Conservation (phyloP, 2,113 vertebrate genomes). For the Albula glossodonta region DNA sequence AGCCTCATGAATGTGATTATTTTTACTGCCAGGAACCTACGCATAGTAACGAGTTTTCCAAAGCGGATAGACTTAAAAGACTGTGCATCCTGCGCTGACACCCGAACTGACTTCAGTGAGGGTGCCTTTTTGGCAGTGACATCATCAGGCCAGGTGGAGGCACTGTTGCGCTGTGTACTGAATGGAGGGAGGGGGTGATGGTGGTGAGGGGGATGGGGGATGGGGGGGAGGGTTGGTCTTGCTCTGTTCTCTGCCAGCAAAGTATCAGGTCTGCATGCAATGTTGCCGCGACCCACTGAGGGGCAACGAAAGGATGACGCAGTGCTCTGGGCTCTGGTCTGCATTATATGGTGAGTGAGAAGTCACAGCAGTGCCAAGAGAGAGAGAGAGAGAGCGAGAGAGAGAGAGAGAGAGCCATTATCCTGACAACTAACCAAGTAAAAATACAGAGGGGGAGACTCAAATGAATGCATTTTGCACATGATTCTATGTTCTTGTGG, state of each 20-base stretch:
- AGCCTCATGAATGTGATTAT: constrained; percentile 43
- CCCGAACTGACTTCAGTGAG: constrained; percentile 16
- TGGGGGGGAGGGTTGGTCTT: no score
- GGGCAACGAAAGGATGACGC: constrained; percentile 27
- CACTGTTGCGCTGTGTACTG: constrained; percentile 26
- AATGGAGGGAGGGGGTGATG: not conserved
- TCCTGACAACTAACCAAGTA: constrained; percentile 41
- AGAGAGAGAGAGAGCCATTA: constrained; percentile 36
- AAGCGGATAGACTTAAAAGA: constrained; percentile 36
- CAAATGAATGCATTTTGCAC: not conserved
- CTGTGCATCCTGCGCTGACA: constrained; percentile 7
- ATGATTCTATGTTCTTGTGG: constrained; percentile 4
- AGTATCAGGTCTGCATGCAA: constrained; percentile 3
- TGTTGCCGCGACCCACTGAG: constrained; percentile 12
- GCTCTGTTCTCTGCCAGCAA: not conserved
- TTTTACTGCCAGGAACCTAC: constrained; percentile 20
- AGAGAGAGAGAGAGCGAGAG: constrained; percentile 1
- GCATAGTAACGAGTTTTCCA: constrained; percentile 33
- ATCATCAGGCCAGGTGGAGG: constrained; percentile 35
- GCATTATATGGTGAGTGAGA: constrained; percentile 22
- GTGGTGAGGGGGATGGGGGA: not conserved
- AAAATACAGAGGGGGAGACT: constrained; percentile 9
- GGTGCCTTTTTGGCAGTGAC: not conserved
- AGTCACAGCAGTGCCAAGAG: constrained; percentile 27
- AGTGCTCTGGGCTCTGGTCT: constrained; percentile 35